A percentile compares a stretch with the other conserved stretches of the same genome.
These are phyloP conservation scores for Eurystomus glaucurus DNA, from an alignment of 2,797 vertebrate species.

Conservation along the genomic window DNA sequence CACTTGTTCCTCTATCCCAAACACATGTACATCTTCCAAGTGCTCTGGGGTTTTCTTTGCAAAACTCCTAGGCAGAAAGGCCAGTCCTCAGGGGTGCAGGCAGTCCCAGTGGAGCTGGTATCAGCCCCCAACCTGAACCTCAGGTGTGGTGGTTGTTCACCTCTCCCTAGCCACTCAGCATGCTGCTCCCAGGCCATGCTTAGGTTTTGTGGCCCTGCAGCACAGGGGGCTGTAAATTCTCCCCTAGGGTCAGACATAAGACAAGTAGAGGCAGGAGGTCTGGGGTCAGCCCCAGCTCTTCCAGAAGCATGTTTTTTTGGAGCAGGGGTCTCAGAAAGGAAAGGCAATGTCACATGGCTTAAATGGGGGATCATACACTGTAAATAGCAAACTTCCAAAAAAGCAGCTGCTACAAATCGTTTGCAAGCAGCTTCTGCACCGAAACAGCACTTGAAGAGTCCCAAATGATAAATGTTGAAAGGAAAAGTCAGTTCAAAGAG, in stretches of 20 bases:
- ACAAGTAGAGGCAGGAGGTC: background rate
- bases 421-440: background rate
- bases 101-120: background rate
- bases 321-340: background rate
- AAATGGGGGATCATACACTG: background rate
- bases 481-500: conserved; percentile 65
- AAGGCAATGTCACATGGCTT: background rate
- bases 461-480: conserved; percentile 14
- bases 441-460: background rate
- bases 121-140: background rate
- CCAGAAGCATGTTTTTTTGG: background rate
- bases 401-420: background rate
- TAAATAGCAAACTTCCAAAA: background rate
- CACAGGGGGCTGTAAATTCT: background rate
- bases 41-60: background rate
- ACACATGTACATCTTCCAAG: background rate
- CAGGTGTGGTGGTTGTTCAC: background rate
- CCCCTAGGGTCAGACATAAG: background rate
- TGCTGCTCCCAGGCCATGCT: rapidly evolving
- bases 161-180: background rate
- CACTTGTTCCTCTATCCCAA: conserved; percentile 1
- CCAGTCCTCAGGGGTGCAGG: background rate
- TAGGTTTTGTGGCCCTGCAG: background rate
- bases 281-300: background rate
- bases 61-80: background rate